These are phyloP conservation scores for Phocoena phocoena DNA, from an alignment of 2,113 vertebrate species.

Conservation along the genomic window DNA sequence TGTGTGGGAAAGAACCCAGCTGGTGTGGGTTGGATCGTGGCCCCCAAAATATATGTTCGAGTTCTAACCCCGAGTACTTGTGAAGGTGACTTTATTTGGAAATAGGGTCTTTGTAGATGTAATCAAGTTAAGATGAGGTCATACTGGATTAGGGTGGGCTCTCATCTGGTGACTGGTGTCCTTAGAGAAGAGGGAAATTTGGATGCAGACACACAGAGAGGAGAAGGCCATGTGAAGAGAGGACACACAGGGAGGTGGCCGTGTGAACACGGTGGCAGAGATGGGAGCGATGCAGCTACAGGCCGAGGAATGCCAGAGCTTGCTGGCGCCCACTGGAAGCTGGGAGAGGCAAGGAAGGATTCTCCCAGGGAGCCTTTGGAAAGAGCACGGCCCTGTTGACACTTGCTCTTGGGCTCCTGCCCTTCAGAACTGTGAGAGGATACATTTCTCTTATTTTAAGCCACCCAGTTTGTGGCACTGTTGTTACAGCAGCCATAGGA, in stretches of 20 bases:
- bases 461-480: background rate
- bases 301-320: too few relatives aligned
- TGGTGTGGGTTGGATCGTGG: background rate
- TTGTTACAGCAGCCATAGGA: fast-evolving
- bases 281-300: fast-evolving
- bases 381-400: fast-evolving
- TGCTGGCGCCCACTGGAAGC: fast-evolving
- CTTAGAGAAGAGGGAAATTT: background rate
- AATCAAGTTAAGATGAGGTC: background rate
- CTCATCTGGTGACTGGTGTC: background rate
- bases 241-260: background rate
- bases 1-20: background rate
- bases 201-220: fast-evolving
- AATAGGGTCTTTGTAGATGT: background rate
- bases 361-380: background rate
- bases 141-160: background rate
- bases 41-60: background rate
- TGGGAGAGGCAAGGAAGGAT: background rate
- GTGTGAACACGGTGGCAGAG: fast-evolving
- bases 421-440: background rate
- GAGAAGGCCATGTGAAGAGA: background rate
- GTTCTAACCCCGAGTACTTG: background rate
- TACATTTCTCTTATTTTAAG: background rate
- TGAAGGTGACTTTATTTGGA: background rate
- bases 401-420: background rate